Conservation (phyloP, 1,140 invertebrate species). For the Bombus sylvicola region DNA sequence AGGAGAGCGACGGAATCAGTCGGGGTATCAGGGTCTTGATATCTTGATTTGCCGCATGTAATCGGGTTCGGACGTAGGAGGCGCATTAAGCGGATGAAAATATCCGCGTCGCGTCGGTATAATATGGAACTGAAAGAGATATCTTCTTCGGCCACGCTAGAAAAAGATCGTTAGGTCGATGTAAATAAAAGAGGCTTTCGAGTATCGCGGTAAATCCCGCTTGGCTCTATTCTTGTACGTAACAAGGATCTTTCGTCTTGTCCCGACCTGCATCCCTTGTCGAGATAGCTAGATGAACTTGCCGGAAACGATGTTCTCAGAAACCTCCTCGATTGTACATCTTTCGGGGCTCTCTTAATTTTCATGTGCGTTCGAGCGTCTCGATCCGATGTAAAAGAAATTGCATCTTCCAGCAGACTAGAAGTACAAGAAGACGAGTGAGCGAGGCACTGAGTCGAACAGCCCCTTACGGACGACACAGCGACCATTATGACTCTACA, state of each 20-base stretch:
- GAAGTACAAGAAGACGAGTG: constrained; percentile 58
- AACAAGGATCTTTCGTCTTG: constrained; percentile 15
- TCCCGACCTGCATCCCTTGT: constrained; percentile 36
- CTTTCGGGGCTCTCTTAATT: constrained; percentile 4
- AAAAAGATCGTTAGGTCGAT: constrained; percentile 26
- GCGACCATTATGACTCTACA: constrained; percentile 72
- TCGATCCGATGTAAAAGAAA: constrained; percentile 32
- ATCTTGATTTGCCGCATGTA: background rate
- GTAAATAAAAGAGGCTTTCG: constrained; percentile 25
- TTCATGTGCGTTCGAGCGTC: constrained; percentile 5
- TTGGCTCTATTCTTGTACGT: constrained; percentile 19
- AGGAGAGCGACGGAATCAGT: background rate
- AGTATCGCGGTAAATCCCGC: constrained; percentile 7
- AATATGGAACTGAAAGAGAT: background rate
- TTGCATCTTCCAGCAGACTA: constrained; percentile 58
- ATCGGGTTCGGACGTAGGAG: constrained; percentile 20
- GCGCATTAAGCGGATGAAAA: constrained; percentile 40
- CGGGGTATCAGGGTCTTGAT: background rate
- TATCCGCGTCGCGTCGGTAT: constrained; percentile 6
- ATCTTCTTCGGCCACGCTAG: constrained; percentile 28
- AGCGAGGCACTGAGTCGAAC: constrained; percentile 30
- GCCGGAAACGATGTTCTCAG: too few relatives aligned
- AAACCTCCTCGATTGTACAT: background rate
- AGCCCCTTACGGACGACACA: constrained; percentile 69
- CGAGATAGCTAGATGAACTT: constrained; percentile 14